These are phyloP conservation scores for Psilopsiagon aymara DNA, from an alignment of 2,113 vertebrate genomes.

Conservation along the genomic window DNA sequence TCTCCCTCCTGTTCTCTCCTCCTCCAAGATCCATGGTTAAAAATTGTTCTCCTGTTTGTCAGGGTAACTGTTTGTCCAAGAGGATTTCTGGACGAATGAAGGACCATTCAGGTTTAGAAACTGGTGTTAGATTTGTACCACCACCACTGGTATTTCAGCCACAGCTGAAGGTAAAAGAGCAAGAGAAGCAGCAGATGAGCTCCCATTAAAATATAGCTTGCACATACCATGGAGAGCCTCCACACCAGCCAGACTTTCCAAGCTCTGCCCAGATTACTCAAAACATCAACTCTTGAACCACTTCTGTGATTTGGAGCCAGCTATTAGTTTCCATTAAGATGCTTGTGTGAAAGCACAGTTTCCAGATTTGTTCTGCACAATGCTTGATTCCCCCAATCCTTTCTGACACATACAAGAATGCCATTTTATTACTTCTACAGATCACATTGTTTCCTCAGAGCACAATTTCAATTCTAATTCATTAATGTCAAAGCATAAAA, in stretches of 20 bases:
- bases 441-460: conserved; percentile 46
- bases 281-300: neutral
- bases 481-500: conserved; percentile 60
- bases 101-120: neutral
- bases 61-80: neutral
- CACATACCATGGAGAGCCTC: neutral
- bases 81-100: neutral
- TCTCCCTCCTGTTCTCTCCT: neutral
- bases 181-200: neutral
- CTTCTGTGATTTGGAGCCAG: conserved; percentile 14
- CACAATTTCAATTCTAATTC: conserved; percentile 43
- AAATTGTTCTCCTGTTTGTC: neutral
- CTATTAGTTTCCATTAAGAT: conserved; percentile 27
- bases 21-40: neutral
- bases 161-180: neutral
- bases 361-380: conserved; percentile 43
- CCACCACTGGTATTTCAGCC: neutral
- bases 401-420: conserved; percentile 15
- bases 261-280: neutral
- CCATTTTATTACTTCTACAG: conserved; percentile 35
- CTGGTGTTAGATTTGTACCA: neutral
- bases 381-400: neutral
- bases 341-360: conserved; percentile 15
- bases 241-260: neutral
- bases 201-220: neutral